Evolutionary conservation across 2,888 invertebrate genomes (phyloP).

Genomic region (Cheilosia impressa): DNA sequence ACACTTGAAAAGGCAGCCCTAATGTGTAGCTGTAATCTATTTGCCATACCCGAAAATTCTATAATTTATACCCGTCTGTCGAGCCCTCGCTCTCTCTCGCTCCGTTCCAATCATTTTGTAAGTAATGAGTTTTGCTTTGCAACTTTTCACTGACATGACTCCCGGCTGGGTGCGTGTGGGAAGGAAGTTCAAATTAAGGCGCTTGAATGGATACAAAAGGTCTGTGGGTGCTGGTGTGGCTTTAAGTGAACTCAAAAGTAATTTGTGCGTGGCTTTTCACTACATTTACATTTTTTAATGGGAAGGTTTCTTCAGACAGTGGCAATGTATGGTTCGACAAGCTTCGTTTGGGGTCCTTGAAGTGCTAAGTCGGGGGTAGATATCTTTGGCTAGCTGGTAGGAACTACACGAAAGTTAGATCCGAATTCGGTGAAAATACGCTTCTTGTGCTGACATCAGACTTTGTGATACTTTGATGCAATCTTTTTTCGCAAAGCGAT

Average conservation of each 20-base stretch:
- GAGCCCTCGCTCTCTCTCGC: not conserved
- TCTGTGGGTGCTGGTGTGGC: not conserved
- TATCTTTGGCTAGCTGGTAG: too few relatives aligned
- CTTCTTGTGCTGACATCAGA: too few relatives aligned
- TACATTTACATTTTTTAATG: not conserved
- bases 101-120: not conserved
- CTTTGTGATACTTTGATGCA: too few relatives aligned
- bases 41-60: constrained; percentile 25
- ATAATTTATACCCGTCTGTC: constrained; percentile 7
- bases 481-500: too few relatives aligned
- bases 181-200: constrained; percentile 11
- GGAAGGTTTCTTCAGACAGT: not conserved
- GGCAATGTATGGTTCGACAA: too few relatives aligned
- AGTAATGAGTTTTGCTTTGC: constrained; percentile 38
- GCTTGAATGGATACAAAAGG: constrained; percentile 10
- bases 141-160: not conserved
- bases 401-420: too few relatives aligned
- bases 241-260: not conserved
- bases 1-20: constrained; percentile 58
- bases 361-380: too few relatives aligned
- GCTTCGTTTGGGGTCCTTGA: too few relatives aligned
- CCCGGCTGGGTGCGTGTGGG: not conserved
- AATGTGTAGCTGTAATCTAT: constrained; percentile 36
- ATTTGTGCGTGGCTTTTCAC: not conserved
- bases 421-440: too few relatives aligned